Evolutionary conservation across 1,140 invertebrate genomes (phyloP), one percentile per base, ranked within the genome.

Genomic region (Augochlora pura): DNA sequence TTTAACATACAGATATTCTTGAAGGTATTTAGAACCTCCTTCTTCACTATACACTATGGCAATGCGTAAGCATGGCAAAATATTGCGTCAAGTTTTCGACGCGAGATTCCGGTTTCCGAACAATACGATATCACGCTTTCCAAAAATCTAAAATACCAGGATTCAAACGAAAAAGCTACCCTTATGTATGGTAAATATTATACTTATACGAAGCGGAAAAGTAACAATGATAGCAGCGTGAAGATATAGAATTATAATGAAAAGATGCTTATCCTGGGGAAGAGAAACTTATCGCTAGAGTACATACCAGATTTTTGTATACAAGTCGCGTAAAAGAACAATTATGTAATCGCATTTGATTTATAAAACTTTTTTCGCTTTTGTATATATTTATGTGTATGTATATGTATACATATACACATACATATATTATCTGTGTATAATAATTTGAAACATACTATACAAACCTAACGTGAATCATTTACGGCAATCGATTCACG

Each of bases 321-420:
- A 77, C 70, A 10, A n/a, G 38, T 63, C 42, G 14, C 59, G 10
- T 49, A 77, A 71, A 64, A 57, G 64, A 65, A 39, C 60, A 72
- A 42, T 54, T 25, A 38, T 64, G 23, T 54, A 71, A 23, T 49
- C 54, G 49, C 18, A 42, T 66, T 82, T 69, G 64, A 81, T 86
- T 85, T 89, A 89, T 85, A 86, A 88, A 89, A 89, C 77, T 75
- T 86, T 88, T 57, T 57, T 57, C 42, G 16, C 49, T 57, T 52
- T 69, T 67, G 70, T 65, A 72, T 78, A 83, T 78, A 78, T 88
- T 0, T 46, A 7, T 46, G 8, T 46, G 12, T 52, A 52, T 52
- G 21, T 52, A 52, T 52, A 52, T 52, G 21, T 52, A 52, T 52
- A 52, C 18, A 52, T 52, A 52, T 52, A 16, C 6, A 18, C 16